Evolutionary conservation across 2,113 vertebrate species (phyloP).

Genomic region (Monarcha castaneiventris): DNA sequence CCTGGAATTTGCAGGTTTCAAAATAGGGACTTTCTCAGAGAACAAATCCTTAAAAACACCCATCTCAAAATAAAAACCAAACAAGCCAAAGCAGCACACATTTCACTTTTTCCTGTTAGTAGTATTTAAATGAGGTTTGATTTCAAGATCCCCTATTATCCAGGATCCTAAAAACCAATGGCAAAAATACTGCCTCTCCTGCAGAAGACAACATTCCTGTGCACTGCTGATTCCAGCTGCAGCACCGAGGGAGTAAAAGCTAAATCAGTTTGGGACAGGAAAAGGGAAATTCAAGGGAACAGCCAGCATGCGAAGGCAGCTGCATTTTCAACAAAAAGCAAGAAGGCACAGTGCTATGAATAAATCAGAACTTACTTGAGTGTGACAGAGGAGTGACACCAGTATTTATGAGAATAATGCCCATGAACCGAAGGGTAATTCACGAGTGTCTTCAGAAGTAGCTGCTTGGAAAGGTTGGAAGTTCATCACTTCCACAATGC

Average conservation of each 20-base stretch:
- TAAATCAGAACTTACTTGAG: constrained; percentile 29
- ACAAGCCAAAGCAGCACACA: background rate
- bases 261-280: constrained; percentile 2
- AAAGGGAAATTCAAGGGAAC: constrained; percentile 20
- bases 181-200: background rate
- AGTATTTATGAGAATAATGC: constrained; percentile 18
- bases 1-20: background rate
- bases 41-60: background rate
- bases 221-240: background rate
- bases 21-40: background rate
- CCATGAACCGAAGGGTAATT: background rate
- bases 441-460: background rate
- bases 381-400: constrained; percentile 19
- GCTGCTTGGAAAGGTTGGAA: background rate
- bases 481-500: background rate
- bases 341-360: background rate
- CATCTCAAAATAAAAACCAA: too few relatives aligned
- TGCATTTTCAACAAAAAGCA: background rate
- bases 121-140: background rate
- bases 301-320: background rate
- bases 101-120: background rate
- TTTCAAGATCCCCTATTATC: background rate
- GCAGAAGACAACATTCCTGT: background rate
- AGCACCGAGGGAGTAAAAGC: background rate
- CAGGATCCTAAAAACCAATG: background rate